Percentiles rank a stretch among this genome's conserved stretches.
Conservation (phyloP, 2,797 vertebrate genomes). For the Sebastes reedi region DNA sequence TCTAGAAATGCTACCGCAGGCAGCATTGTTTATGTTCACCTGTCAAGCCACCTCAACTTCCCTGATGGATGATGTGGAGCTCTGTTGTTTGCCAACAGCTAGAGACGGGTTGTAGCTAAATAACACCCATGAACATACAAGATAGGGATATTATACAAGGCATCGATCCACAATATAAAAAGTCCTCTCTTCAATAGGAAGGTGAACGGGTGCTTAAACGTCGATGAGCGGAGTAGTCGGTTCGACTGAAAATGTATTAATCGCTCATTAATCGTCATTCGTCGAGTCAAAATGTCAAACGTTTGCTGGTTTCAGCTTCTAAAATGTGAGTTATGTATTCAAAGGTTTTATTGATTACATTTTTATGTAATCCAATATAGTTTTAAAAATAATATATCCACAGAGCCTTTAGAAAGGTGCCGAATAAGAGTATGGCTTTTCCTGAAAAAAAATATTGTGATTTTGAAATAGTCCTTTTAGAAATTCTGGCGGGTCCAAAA, state of each 20-base stretch:
- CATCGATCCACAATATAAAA: background rate
- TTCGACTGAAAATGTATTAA: background rate
- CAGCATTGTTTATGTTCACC: conserved; percentile 64
- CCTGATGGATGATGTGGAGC: conserved; percentile 65
- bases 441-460: too few relatives aligned
- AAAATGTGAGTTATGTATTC: background rate
- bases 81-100: conserved; percentile 55
- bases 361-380: too few relatives aligned
- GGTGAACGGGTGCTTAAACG: background rate
- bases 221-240: background rate
- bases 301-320: background rate
- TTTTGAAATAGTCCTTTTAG: too few relatives aligned
- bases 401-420: too few relatives aligned
- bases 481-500: too few relatives aligned
- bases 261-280: background rate
- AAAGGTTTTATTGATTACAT: background rate
- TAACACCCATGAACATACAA: conserved; percentile 40
- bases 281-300: background rate
- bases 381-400: too few relatives aligned
- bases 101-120: conserved; percentile 51
- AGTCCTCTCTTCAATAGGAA: background rate
- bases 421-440: too few relatives aligned
- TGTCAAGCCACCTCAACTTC: conserved; percentile 64
- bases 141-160: conserved; percentile 13
- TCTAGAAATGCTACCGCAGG: conserved; percentile 60